Evolutionary conservation across 2,113 vertebrate genomes (phyloP), one percentile per base, ranked within the genome.

Genomic region (Dendropsophus ebraccatus): DNA sequence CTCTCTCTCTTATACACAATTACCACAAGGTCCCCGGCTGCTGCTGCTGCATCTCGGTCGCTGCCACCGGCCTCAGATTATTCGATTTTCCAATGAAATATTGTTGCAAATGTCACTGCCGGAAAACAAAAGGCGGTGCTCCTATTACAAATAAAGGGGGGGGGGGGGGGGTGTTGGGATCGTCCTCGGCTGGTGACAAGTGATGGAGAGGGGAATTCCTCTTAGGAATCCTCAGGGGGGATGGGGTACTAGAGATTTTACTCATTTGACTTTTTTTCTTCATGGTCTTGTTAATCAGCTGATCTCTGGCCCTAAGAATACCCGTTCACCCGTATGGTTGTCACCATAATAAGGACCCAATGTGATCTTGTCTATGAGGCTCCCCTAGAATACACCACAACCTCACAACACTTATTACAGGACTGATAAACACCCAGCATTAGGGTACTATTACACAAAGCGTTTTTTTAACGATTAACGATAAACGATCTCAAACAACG

Each of bases 61-160:
- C 45, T 80, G 84, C 84, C 50, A 17, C 11, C 45, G 84, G 60
- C 30, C 9, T 37, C 32, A 23, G 47, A 54, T 56, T 52, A 72
- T 80, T 86, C 80, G 75, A 80, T 86, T 86, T 86, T 47, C 75
- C 49, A 8, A 56, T 70, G 49, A 80, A 56, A 86, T 56, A 79
- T 70, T 28, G 23, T 78, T 45, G 75, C 28, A 67, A 41, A 78
- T 78, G 84, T 78, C 84, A 78, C 25, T 10, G 21, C 28, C 0
- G 7, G 16, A 45, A 69, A 45, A 79, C 32, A 70, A 86, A 79
- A 54, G 62, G 3, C 32, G 25, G 28, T 35, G 58, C 45, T 45
- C 77, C n/a, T 56, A 70, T 69, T 21, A 45, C 56, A 45, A 78
- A 85, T 28, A 54, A 85, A 83, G 8, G 8, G 45, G 70, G 21